Base-by-base conservation (phyloP, 2,888 invertebrate genomes). In the Trissoscelio sp. region DNA sequence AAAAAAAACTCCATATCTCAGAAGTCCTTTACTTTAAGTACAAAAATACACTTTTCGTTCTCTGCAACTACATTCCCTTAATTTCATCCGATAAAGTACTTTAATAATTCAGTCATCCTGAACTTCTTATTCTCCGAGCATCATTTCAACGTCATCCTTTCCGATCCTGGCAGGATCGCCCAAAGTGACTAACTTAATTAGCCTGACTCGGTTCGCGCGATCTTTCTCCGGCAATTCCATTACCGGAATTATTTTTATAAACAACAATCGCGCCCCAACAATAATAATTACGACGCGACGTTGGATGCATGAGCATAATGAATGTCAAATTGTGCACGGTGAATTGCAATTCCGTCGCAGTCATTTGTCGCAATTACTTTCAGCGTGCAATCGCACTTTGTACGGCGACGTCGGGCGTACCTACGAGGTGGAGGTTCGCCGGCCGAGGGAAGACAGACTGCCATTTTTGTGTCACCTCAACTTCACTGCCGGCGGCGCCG, bases 331-430 rank as follows among this genome's bases (percentile, higher is more conserved):
- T 64, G n/a, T n/a, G 57, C 57, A 53, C 60, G 12, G 58, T 20
- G 53, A 58, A 44, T 66, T 42, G 78, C 72, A 72, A 62, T 78
- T 73, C 37, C 57, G 46, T 64, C 69, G 20, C 53, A 64, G 53
- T 82, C 82, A 69, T 79, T 73, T 66, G 58, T 62, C 60, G 60
- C 64, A 72, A 80, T 89, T 89, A 85, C 86, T 93, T 93, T 69
- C 94, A 96, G 96, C 95, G 44, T 97, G 97, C 92, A 96, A 97
- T 92, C 93, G 95, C 88, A 97, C 96, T 20, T 95, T 96, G 91
- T 95, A 94, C 92, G 96, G 96, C 0, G 95, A 96, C 88, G 95
- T 95, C 67, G 96, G 96, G 0, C 93, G 95, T 81, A 96, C 96
- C 22, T 96, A 96, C 92, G 95, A 96, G 89, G 92, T 96, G 87